A percentile compares a stretch with the other conserved stretches of the same genome.
Evolutionary conservation across 1,140 invertebrate genomes (phyloP).

Genomic region (Thalassaphorura encarpata): DNA sequence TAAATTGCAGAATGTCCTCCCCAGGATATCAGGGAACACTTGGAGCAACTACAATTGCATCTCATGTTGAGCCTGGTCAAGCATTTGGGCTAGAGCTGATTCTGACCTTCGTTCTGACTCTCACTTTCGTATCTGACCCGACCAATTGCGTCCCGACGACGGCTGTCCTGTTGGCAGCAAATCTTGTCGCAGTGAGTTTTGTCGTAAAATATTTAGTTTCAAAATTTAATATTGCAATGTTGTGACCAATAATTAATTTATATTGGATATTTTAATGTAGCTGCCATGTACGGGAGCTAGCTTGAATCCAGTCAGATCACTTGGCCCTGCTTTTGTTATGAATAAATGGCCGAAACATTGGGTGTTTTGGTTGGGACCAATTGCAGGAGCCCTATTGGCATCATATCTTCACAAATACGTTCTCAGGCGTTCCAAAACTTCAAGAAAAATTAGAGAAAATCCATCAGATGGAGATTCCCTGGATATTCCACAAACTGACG

Average conservation of each 20-base stretch:
- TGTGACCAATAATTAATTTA: too few species aligned
- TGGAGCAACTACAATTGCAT: conserved; percentile 34
- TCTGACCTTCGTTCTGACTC: conserved; percentile 43
- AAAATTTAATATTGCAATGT: too few species aligned
- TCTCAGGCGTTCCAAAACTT: conserved; percentile 13
- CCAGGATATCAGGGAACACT: conserved; percentile 35
- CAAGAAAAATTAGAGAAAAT: conserved; percentile 26
- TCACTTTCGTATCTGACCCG: conserved; percentile 42
- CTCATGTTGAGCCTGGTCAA: conserved; percentile 35
- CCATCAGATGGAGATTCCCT: conserved; percentile 30
- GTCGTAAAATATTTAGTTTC: too few species aligned
- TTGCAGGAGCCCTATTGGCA: conserved; percentile 22
- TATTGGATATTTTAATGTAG: too few species aligned
- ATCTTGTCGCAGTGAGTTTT: conserved; percentile 30
- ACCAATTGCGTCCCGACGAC: conserved; percentile 33
- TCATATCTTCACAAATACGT: conserved; percentile 27
- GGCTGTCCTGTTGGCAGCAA: conserved; percentile 27
- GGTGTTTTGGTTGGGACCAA: conserved; percentile 33
- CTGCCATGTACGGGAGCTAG: conserved; percentile 41
- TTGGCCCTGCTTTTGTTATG: conserved; percentile 43
- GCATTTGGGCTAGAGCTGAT: conserved; percentile 43
- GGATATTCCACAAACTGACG: conserved; percentile 22
- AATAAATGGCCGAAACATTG: conserved; percentile 41
- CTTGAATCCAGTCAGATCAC: conserved; percentile 43
- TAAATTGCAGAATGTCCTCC: conserved; percentile 34